Conservation (phyloP, 2,888 invertebrate species). For the Athalia cordata region DNA sequence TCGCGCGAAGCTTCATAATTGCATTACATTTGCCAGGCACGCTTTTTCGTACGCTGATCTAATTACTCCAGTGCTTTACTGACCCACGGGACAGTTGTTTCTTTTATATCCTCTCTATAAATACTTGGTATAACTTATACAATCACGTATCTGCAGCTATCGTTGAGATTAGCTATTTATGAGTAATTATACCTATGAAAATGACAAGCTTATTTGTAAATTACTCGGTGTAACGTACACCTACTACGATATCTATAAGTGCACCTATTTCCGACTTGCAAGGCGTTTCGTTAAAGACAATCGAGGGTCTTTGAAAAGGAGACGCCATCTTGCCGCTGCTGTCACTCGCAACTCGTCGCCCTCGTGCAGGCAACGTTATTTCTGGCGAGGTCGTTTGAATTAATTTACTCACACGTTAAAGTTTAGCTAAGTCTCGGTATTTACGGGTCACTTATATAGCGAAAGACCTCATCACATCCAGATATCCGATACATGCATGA, state of each 20-base stretch:
- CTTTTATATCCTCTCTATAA: neutral
- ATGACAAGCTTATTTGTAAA: too few relatives aligned
- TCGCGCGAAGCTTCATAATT: slow-evolving; percentile 19
- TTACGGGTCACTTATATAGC: too few relatives aligned
- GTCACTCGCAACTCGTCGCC: slow-evolving; percentile 23
- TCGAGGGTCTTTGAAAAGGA: slow-evolving; percentile 6
- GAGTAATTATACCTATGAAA: too few relatives aligned
- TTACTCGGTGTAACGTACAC: too few relatives aligned
- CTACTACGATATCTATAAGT: too few relatives aligned
- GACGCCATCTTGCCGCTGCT: slow-evolving; percentile 26
- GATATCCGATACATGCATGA: slow-evolving; percentile 20
- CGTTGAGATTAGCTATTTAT: too few relatives aligned
- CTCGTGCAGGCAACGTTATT: slow-evolving; percentile 14
- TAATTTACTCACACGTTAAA: slow-evolving; percentile 20
- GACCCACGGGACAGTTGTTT: neutral
- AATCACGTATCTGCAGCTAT: neutral
- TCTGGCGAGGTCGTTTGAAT: slow-evolving; percentile 18
- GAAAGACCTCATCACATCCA: too few relatives aligned
- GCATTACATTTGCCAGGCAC: slow-evolving; percentile 21
- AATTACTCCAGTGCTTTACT: slow-evolving; percentile 18
- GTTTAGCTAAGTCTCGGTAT: neutral
- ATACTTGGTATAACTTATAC: neutral
- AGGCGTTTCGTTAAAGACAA: slow-evolving; percentile 33
- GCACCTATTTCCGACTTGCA: neutral
- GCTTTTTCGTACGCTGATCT: slow-evolving; percentile 20